Percentiles rank a stretch among this genome's conserved stretches.
Conservation (phyloP, 2,888 invertebrate genomes). For the Cryptus armator region DNA sequence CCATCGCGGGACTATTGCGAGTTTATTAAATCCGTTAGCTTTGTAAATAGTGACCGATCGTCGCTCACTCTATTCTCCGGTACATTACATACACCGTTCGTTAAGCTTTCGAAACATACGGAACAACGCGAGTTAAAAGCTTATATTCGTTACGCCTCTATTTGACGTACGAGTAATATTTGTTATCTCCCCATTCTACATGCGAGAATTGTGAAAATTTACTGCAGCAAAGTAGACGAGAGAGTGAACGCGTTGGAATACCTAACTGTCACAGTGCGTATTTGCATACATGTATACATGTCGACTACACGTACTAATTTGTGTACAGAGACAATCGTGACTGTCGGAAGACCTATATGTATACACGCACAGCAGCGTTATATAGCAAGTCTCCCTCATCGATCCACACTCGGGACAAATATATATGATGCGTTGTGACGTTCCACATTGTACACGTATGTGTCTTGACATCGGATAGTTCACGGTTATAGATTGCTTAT, state of each 20-base stretch:
- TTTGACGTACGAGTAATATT: background rate
- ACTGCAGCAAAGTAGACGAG: background rate
- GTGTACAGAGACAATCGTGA: slow-evolving; percentile 12
- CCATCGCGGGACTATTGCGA: slow-evolving; percentile 52
- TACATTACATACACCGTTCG: slow-evolving; percentile 14
- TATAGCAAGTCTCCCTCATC: slow-evolving; percentile 39
- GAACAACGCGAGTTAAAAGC: slow-evolving; percentile 24
- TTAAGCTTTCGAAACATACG: slow-evolving; percentile 10
- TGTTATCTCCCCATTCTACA: slow-evolving; percentile 1
- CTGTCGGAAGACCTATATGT: background rate
- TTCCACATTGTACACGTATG: slow-evolving; percentile 29
- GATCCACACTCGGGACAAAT: slow-evolving; percentile 53
- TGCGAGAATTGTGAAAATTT: background rate
- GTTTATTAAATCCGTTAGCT: slow-evolving; percentile 79
- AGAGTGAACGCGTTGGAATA: background rate
- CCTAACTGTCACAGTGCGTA: background rate
- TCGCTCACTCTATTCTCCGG: slow-evolving; percentile 17
- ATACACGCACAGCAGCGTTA: slow-evolving; percentile 3
- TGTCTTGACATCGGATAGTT: background rate
- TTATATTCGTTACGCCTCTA: background rate
- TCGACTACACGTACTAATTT: background rate
- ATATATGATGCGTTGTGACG: slow-evolving; percentile 20
- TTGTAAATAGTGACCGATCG: slow-evolving; percentile 54
- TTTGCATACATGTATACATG: background rate
- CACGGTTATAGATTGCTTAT: slow-evolving; percentile 26